A percentile compares a stretch with the other conserved stretches of the same genome.
phyloP scores from a whole-genome alignment of 2,888 invertebrate genomes.

The Limnephilus lunatus region DNA sequence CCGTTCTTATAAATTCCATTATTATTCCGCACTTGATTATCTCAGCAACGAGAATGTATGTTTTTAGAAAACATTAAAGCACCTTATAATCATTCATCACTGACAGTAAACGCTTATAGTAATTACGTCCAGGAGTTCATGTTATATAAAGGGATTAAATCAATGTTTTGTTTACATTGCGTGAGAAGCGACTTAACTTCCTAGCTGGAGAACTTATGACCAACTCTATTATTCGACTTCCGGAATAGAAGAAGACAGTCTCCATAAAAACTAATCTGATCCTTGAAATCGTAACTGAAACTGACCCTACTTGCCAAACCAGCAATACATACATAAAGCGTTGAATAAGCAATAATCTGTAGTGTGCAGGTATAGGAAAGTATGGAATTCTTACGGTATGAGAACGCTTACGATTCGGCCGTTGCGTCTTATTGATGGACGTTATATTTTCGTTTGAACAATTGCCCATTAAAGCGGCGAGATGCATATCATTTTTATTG shows the following conservation, averaged over 20 bases:
- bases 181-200: background rate
- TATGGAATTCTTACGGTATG: background rate
- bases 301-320: background rate
- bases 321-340: background rate
- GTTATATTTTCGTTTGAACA: constrained; percentile 53
- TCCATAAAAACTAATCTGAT: background rate
- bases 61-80: background rate
- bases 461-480: constrained; percentile 60
- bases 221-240: background rate
- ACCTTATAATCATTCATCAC: background rate
- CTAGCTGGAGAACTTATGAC: background rate
- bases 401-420: background rate
- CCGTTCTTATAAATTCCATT: no score
- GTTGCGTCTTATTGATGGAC: constrained; percentile 6
- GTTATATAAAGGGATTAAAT: background rate
- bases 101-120: background rate
- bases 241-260: background rate
- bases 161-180: background rate
- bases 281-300: background rate
- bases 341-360: background rate
- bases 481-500: constrained; percentile 65
- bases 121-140: background rate
- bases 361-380: background rate
- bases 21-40: no score
- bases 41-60: background rate